These are phyloP conservation scores for Leptinotarsa haldemani DNA, from an alignment of 2,888 invertebrate genomes.

Conservation along the genomic window DNA sequence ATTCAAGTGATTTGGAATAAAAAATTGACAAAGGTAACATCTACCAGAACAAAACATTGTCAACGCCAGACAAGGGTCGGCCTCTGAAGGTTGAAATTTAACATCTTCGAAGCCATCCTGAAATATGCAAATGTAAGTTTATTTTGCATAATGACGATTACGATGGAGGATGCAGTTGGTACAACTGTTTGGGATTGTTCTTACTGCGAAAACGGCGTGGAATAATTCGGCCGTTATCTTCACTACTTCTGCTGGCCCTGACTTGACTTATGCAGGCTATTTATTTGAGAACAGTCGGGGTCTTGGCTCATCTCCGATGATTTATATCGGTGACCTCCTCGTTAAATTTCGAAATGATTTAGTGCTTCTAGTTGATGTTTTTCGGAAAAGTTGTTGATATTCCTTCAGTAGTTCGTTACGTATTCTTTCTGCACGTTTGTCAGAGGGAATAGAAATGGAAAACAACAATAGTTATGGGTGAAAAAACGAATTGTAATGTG, in stretches of 20 bases:
- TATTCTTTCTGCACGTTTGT: no score
- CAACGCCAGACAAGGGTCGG: constrained; percentile 53
- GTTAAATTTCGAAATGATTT: constrained; percentile 17
- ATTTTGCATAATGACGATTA: constrained; percentile 65
- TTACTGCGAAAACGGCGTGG: constrained; percentile 54
- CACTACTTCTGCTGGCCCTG: constrained; percentile 53
- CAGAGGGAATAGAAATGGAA: no score
- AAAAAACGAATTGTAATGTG: no score
- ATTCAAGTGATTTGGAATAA: no score
- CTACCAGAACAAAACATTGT: constrained; percentile 45
- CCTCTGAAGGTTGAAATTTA: constrained; percentile 57
- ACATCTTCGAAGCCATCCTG: constrained; percentile 63
- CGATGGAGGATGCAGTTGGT: constrained; percentile 56
- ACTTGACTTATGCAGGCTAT: constrained; percentile 62
- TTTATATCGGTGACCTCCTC: constrained; percentile 20
- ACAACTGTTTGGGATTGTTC: constrained; percentile 62
- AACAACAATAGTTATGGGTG: no score
- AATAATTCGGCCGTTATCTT: constrained; percentile 64
- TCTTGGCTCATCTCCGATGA: constrained; percentile 11
- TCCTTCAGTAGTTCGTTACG: background rate
- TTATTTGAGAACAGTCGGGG: constrained; percentile 53
- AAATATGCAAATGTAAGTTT: constrained; percentile 64
- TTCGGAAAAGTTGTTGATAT: background rate
- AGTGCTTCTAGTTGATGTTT: constrained; percentile 7
- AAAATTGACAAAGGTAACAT: no score